Percentiles rank a stretch among this genome's conserved stretches.
Evolutionary conservation across 2,888 invertebrate genomes (phyloP).

Genomic region (Calephelis perditalis): DNA sequence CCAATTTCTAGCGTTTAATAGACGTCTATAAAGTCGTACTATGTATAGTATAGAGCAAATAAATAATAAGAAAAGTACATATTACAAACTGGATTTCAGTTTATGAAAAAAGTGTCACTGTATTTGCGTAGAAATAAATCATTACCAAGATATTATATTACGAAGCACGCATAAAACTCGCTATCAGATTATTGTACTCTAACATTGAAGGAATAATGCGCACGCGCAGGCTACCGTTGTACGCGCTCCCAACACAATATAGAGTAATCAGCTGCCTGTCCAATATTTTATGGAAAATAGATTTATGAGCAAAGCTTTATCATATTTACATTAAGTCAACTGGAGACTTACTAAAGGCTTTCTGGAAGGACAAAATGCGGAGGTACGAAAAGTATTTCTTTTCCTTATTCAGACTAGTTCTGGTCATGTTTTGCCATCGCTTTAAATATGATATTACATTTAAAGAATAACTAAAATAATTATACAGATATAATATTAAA

Average conservation of each 20-base stretch:
- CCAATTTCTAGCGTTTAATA: too few species aligned
- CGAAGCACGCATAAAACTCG: conserved; percentile 33
- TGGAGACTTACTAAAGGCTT: conserved; percentile 2
- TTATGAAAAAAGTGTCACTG: too few species aligned
- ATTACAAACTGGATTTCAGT: too few species aligned
- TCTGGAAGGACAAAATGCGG: too few species aligned
- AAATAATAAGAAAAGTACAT: not conserved
- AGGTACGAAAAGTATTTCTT: too few species aligned
- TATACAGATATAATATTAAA: too few species aligned
- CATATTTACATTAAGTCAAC: conserved; percentile 9
- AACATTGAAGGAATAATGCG: conserved; percentile 37
- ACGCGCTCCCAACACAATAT: conserved; percentile 47
- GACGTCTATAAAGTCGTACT: too few species aligned
- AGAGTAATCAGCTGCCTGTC: conserved; percentile 44
- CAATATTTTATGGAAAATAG: conserved; percentile 33
- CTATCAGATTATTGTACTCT: conserved; percentile 37
- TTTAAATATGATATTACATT: too few species aligned
- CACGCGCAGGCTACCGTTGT: conserved; percentile 42
- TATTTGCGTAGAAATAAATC: not conserved
- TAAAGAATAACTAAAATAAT: too few species aligned
- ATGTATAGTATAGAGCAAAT: not conserved
- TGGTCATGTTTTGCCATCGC: too few species aligned
- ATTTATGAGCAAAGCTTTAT: conserved; percentile 25
- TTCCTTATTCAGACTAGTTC: too few species aligned
- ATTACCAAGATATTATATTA: not conserved